A percentile compares a stretch with the other conserved stretches of the same genome.
These are phyloP conservation scores for Drosophila repleta DNA, from an alignment of 1,140 invertebrate species.

Conservation along the genomic window DNA sequence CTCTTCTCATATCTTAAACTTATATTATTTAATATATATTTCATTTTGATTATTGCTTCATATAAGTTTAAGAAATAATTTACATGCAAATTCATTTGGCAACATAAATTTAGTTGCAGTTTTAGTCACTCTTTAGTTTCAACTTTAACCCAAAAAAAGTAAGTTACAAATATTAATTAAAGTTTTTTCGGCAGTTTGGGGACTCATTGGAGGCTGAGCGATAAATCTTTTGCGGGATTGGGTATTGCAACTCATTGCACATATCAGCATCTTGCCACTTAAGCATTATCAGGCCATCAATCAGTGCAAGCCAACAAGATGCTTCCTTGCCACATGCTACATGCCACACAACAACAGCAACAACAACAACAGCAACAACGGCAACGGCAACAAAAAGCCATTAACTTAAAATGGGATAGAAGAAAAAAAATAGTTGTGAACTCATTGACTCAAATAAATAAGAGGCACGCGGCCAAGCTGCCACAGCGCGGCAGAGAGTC, in stretches of 20 bases:
- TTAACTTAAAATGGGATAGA: conserved; percentile 67
- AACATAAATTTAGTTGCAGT: not conserved
- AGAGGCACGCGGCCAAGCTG: conserved; percentile 52
- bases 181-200: not conserved
- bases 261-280: conserved; percentile 58
- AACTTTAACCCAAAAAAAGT: not conserved
- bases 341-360: conserved; percentile 25
- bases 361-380: conserved; percentile 11
- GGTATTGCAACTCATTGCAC: conserved; percentile 41
- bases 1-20: too few relatives aligned
- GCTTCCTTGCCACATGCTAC: conserved; percentile 63
- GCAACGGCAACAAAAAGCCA: conserved; percentile 53
- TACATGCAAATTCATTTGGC: not conserved
- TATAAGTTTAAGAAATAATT: too few relatives aligned
- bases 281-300: conserved; percentile 74
- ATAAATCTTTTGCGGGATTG: conserved; percentile 12
- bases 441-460: conserved; percentile 82
- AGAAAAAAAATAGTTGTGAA: conserved; percentile 80
- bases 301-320: conserved; percentile 71
- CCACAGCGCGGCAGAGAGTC: not conserved
- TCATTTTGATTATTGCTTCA: too few relatives aligned
- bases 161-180: conserved; percentile 2
- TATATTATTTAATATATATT: too few relatives aligned
- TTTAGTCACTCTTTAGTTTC: not conserved
- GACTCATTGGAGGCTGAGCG: conserved; percentile 38